Percentiles rank a stretch among this genome's conserved stretches.
Evolutionary conservation across 2,888 invertebrate genomes (phyloP).

Genomic region (Ophion ventricosus): DNA sequence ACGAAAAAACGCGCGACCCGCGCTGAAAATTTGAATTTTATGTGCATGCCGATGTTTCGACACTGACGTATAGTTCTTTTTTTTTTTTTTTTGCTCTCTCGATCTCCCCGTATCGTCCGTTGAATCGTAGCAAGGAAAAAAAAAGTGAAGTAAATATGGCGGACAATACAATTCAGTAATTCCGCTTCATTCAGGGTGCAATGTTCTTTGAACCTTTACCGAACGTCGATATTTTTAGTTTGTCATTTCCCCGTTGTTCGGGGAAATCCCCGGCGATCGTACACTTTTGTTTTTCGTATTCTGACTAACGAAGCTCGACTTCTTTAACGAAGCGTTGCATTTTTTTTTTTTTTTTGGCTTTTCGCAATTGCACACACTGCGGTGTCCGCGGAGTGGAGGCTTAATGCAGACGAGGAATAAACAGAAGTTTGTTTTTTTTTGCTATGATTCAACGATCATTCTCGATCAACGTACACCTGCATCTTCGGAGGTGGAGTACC

Average conservation of each 20-base stretch:
- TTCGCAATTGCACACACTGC: constrained; percentile 7
- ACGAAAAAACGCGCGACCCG: constrained; percentile 43
- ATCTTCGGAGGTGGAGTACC: constrained; percentile 73
- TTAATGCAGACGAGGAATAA: constrained; percentile 16
- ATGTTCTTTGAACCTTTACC: constrained; percentile 17
- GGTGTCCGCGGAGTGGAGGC: constrained; percentile 24
- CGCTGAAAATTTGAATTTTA: constrained; percentile 39
- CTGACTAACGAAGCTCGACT: not conserved
- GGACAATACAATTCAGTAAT: not conserved
- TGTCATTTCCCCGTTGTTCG: constrained; percentile 31
- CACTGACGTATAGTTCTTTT: constrained; percentile 68
- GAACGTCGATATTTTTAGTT: constrained; percentile 18
- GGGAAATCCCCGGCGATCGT: constrained; percentile 26
- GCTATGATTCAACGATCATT: constrained; percentile 61
- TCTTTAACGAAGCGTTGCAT: constrained; percentile 13
- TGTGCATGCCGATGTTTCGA: constrained; percentile 67
- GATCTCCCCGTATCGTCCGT: constrained; percentile 54
- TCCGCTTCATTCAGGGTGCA: not conserved
- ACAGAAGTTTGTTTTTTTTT: constrained; percentile 16
- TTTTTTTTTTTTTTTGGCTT: constrained; percentile 7
- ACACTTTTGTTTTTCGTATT: constrained; percentile 35
- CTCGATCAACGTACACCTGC: constrained; percentile 69
- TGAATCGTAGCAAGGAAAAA: constrained; percentile 50
- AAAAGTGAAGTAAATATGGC: not conserved
- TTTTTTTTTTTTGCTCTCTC: constrained; percentile 58